A percentile compares a stretch with the other conserved stretches of the same genome.
These are phyloP conservation scores for Anastatus disparis DNA, from an alignment of 1,140 invertebrate species.

Conservation along the genomic window DNA sequence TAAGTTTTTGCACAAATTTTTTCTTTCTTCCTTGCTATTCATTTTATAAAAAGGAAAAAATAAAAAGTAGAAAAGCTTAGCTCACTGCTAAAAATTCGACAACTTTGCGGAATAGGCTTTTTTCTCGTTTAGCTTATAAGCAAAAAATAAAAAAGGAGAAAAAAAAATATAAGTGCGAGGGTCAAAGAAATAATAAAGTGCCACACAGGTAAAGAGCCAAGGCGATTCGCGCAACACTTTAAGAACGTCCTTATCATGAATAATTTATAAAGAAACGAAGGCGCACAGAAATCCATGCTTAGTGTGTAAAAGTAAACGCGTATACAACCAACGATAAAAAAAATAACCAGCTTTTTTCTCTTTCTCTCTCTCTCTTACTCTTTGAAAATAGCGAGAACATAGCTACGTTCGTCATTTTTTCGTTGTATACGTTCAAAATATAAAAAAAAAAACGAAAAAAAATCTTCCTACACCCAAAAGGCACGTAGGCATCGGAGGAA, in stretches of 20 bases:
- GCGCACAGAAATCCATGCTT: too few relatives aligned
- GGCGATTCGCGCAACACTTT: conserved; percentile 35
- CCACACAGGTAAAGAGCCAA: neutral
- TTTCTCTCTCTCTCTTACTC: conserved; percentile 14
- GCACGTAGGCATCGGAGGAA: too few relatives aligned
- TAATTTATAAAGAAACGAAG: conserved; percentile 37
- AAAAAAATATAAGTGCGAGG: neutral
- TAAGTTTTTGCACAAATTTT: neutral
- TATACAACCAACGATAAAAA: conserved; percentile 16
- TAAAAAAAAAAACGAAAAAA: too few relatives aligned
- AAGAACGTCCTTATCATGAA: conserved; percentile 39
- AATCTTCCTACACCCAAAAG: too few relatives aligned
- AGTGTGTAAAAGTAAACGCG: neutral
- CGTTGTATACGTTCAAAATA: conserved; percentile 23
- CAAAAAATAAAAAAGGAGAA: too few relatives aligned
- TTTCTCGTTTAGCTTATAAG: neutral
- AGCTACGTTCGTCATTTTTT: conserved; percentile 27
- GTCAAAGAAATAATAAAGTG: conserved; percentile 1
- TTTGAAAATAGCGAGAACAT: conserved; percentile 28
- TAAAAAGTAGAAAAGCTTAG: too few relatives aligned
- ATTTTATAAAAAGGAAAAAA: too few relatives aligned
- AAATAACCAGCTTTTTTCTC: conserved; percentile 2
- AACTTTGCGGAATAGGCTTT: neutral
- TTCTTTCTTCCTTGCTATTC: neutral
- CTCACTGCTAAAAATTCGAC: conserved; percentile 14